A percentile compares a stretch with the other conserved stretches of the same genome.
These are phyloP conservation scores for Bolborhynchus lineola DNA, from an alignment of 2,113 vertebrate genomes.

Conservation along the genomic window DNA sequence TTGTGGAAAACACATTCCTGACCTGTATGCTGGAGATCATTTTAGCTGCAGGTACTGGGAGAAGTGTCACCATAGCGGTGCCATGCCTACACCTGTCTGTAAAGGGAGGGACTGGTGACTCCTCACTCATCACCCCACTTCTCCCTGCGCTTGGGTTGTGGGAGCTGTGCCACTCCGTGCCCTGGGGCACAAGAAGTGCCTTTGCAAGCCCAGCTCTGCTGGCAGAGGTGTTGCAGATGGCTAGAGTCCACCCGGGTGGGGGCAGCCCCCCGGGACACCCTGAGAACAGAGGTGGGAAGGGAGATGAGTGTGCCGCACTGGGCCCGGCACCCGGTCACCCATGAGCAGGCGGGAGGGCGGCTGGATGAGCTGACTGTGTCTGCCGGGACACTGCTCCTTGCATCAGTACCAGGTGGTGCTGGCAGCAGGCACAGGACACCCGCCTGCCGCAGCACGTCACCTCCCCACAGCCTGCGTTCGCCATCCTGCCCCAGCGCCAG, in stretches of 20 bases:
- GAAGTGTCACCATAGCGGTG: neutral
- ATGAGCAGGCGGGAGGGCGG: neutral
- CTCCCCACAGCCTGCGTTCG: neutral
- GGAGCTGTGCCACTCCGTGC: neutral
- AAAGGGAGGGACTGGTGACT: neutral
- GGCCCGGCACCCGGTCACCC: fast-evolving
- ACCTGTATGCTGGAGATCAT: neutral
- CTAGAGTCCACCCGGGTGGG: neutral
- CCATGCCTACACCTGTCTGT: fast-evolving
- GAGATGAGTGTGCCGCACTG: neutral
- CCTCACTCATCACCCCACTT: neutral
- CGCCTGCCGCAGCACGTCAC: neutral
- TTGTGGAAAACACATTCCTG: neutral
- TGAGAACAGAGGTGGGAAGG: neutral
- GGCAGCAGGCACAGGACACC: neutral
- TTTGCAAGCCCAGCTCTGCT: neutral
- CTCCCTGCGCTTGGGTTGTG: neutral
- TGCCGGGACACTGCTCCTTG: neutral
- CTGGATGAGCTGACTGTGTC: neutral
- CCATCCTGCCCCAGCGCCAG: neutral
- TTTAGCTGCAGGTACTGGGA: neutral
- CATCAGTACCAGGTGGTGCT: neutral
- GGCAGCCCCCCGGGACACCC: neutral
- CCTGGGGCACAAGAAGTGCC: fast-evolving
- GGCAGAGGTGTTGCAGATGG: neutral